phyloP scores from a whole-genome alignment of 2,797 vertebrate genomes.

The Cossypha dichroa region DNA sequence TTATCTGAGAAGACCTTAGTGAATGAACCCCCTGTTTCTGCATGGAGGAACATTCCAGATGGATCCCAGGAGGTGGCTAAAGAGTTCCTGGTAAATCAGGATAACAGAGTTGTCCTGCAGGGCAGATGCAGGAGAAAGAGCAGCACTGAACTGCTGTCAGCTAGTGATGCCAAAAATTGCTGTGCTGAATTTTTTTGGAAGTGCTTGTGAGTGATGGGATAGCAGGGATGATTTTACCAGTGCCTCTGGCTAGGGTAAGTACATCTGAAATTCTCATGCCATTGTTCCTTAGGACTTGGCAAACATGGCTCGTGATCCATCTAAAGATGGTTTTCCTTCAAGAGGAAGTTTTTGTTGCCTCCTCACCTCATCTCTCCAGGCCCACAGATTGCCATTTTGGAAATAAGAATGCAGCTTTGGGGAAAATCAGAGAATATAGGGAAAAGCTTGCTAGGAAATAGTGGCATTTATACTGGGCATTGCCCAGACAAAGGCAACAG shows the following conservation, averaged over 20 bases:
- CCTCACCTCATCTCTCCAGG: background rate
- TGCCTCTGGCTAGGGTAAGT: background rate
- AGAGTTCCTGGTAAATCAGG: background rate
- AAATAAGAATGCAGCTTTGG: background rate
- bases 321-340: background rate
- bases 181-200: background rate
- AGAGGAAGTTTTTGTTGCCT: background rate
- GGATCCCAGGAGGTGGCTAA: background rate
- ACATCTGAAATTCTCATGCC: background rate
- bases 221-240: background rate
- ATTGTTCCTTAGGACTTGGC: background rate
- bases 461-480: background rate
- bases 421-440: background rate
- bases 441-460: background rate
- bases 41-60: background rate
- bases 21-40: background rate
- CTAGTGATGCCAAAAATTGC: rapidly evolving
- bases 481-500: background rate
- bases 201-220: background rate
- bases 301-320: background rate
- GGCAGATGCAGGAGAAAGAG: background rate
- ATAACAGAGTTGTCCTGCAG: background rate
- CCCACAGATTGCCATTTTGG: background rate
- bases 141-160: background rate
- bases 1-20: background rate